Percentiles rank a stretch among this genome's conserved stretches.
phyloP scores from a whole-genome alignment of 1,140 invertebrate genomes.

The Drosophila seguyi region DNA sequence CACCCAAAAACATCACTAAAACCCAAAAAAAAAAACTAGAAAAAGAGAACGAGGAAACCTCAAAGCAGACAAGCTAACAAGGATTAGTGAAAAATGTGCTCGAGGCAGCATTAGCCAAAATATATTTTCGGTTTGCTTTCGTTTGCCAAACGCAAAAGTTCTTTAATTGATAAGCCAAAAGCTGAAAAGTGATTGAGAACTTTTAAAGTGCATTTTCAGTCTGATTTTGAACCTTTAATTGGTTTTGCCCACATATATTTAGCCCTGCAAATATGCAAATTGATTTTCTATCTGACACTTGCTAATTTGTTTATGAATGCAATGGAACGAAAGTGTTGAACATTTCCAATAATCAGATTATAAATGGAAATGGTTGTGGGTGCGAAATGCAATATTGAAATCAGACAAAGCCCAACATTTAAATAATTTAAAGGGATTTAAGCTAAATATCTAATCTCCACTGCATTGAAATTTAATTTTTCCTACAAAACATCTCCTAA shows the following conservation, averaged over 20 bases:
- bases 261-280: constrained; percentile 31
- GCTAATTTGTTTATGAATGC: constrained; percentile 42
- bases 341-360: constrained; percentile 44
- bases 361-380: constrained; percentile 24
- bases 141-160: constrained; percentile 5
- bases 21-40: background rate
- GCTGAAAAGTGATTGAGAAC: constrained; percentile 22
- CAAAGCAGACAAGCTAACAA: constrained; percentile 75
- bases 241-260: background rate
- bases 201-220: constrained; percentile 4
- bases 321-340: constrained; percentile 41
- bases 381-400: constrained; percentile 2
- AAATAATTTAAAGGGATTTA: background rate
- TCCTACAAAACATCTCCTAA: too few species aligned
- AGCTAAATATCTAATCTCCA: background rate
- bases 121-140: constrained; percentile 21
- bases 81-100: constrained; percentile 53
- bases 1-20: constrained; percentile 4
- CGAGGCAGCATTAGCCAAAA: constrained; percentile 42
- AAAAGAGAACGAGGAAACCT: constrained; percentile 40
- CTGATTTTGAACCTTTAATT: constrained; percentile 20
- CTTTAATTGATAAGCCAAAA: constrained; percentile 24
- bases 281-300: constrained; percentile 29
- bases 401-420: too few species aligned
- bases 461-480: background rate